phyloP scores from a whole-genome alignment of 2,888 invertebrate genomes.

The Pachliopta kotzebuea region DNA sequence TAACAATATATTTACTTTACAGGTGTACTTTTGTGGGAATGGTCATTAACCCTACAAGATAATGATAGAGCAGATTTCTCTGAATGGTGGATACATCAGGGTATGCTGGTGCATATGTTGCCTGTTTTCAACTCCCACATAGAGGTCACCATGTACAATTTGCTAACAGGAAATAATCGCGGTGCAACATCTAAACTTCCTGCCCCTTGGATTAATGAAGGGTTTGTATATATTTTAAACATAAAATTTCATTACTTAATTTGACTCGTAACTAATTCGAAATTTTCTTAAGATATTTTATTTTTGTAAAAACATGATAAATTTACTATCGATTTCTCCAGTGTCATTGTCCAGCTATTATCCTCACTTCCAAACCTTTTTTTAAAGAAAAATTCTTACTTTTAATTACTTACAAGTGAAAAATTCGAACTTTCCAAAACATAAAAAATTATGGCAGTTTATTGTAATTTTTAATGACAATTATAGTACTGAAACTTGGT shows the following conservation, averaged over 20 bases:
- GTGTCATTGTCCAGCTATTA: too few relatives aligned
- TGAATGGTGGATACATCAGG: constrained; percentile 81
- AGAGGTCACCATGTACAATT: constrained; percentile 83
- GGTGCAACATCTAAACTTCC: constrained; percentile 79
- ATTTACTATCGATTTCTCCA: too few relatives aligned
- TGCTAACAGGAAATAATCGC: constrained; percentile 80
- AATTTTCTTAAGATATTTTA: too few relatives aligned
- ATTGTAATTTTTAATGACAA: too few relatives aligned
- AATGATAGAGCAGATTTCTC: constrained; percentile 65
- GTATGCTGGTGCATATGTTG: constrained; percentile 81
- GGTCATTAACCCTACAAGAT: constrained; percentile 81
- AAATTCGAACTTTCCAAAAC: too few relatives aligned
- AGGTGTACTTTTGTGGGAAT: constrained; percentile 86
- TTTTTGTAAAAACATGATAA: too few relatives aligned
- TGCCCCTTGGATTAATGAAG: constrained; percentile 82
- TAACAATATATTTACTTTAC: constrained; percentile 27
- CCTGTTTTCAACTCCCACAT: constrained; percentile 82
- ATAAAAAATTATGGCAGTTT: too few relatives aligned
- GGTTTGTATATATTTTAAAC: constrained; percentile 43
- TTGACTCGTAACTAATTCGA: not conserved
- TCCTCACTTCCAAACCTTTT: too few relatives aligned
- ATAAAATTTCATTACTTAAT: not conserved
- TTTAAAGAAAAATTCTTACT: too few relatives aligned
- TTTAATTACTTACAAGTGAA: too few relatives aligned
- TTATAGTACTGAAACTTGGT: too few relatives aligned